Base-by-base conservation (phyloP, 2,113 vertebrate species). In the Xerus inauris region DNA sequence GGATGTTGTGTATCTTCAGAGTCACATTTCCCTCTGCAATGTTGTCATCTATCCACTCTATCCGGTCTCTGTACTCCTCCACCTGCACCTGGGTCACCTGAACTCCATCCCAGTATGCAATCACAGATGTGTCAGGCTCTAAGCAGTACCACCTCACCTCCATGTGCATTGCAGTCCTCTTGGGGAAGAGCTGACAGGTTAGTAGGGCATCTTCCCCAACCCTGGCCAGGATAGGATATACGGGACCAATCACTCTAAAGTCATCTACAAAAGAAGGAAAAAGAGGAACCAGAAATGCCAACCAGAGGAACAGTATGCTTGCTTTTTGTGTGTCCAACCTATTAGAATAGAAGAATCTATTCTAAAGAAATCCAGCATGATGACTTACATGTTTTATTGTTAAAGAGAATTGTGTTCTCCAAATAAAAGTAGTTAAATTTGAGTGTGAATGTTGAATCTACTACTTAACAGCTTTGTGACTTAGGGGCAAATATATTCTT, bases 91-190 rank as follows among this genome's bases (percentile, higher is more conserved):
- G 69, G 0, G 20, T 30, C 83, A 65, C 13, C 11, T 86, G 93
- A 3, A 42, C 45, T 81, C 96, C 95, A 0, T 75, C 35, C 62
- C 8, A 5, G 30, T 49, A 8, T 3, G 28, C 47, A 8, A 49
- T n/a, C 47, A 89, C 19, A 1, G 72, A 71, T 3, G 8, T 13
- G 30, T 38, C 28, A 6, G 90, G 59, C 59, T 95, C 95, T 0
- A 19, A 72, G 8, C 4, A 65, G 76, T 95, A 96, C 97, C 96
- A 97, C 3, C 10, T 59, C 94, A 98, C 94, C 65, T 96, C 83
- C 91, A 79, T 79, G 51, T 75, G 91, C 45, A 0, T 10, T 0
- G 17, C 10, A 0, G 76, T 45, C 89, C 81, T 93, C 94, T 72
- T 87, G 73, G 97, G 95, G 22, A 96, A 89, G 16, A 97, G 91